Evolutionary conservation across 2,113 vertebrate species (phyloP), one percentile per base, ranked within the genome.

Genomic region (Phaethornis superciliosus): DNA sequence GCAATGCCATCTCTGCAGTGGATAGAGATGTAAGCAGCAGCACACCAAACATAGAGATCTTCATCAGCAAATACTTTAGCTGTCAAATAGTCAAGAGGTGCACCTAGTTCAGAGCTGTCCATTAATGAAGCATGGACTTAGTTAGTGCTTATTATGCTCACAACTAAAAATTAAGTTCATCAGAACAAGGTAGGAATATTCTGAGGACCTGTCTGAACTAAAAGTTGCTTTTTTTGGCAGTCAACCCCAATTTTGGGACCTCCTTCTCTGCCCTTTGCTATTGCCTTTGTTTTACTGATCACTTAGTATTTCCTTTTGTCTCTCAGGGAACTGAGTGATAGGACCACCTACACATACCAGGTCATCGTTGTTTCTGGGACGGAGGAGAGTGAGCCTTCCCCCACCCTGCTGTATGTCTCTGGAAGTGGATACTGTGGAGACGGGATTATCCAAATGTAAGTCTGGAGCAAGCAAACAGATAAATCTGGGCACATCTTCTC

Each of bases 351-450:
- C 96, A 98, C 97, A 3, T 99, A 99, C 96, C 97, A 98, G 95
- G 98, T 99, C 70, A 92, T 99, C 56, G 93, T 98, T 18, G 93
- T 99, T 88, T 99, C 99, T 0, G 97, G 97, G 86, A 80, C 4
- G 10, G 98, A 98, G 56, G 98, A 99, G 74, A 99, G 99, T 5
- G 99, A 99, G 72, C 98, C 98, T 4, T 99, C 99, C 4, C 99
- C 99, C 1, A 91, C 94, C 1, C 97, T 99, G 28, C 35, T 97
- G 12, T 99, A 99, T 22, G 37, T 97, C 74, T 98, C 99, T 18
- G 99, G 99, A 68, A 98, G 97, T 2, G 98, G 98, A 18, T 99
- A 99, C 97, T 99, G 99, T 30, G 99, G 99, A 14, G 99, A 99
- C 5, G 99, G 99, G 78, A 95, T 97, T 67, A 99, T 99, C 90